phyloP scores from a whole-genome alignment of 2,797 vertebrate genomes.

The Hirundo rustica region DNA sequence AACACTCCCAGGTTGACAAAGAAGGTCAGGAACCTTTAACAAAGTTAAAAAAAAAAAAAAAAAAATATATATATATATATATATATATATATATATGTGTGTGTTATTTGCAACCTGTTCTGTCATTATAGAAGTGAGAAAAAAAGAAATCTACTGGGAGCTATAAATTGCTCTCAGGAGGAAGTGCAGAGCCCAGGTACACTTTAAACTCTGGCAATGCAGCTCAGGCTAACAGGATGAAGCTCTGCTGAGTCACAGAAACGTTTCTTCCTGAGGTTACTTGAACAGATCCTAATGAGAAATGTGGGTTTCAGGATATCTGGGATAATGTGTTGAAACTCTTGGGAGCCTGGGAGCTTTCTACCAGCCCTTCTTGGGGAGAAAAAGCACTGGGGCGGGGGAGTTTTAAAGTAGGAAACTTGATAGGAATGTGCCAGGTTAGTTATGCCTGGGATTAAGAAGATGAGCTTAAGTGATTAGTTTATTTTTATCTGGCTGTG shows the following conservation, averaged over 20 bases:
- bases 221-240: background rate
- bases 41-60: background rate
- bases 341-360: background rate
- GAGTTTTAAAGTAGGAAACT: background rate
- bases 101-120: background rate
- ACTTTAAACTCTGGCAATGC: background rate
- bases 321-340: background rate
- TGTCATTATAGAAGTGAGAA: background rate
- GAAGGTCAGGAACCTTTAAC: background rate
- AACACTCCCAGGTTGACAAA: background rate
- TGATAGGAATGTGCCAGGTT: background rate
- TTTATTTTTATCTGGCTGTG: slow-evolving; percentile 45
- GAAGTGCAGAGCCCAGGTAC: background rate
- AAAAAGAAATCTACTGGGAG: background rate
- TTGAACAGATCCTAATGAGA: background rate
- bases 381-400: background rate
- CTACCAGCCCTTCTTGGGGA: background rate
- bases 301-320: background rate
- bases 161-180: background rate
- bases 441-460: slow-evolving; percentile 6
- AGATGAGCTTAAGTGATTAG: slow-evolving; percentile 40
- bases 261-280: background rate
- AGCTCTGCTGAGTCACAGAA: slow-evolving; percentile 23
- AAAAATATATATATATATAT: too few relatives aligned
- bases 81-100: too few relatives aligned